Evolutionary conservation across 2,113 vertebrate species (phyloP), one percentile per base, ranked within the genome.

Genomic region (Corythaixoides concolor): DNA sequence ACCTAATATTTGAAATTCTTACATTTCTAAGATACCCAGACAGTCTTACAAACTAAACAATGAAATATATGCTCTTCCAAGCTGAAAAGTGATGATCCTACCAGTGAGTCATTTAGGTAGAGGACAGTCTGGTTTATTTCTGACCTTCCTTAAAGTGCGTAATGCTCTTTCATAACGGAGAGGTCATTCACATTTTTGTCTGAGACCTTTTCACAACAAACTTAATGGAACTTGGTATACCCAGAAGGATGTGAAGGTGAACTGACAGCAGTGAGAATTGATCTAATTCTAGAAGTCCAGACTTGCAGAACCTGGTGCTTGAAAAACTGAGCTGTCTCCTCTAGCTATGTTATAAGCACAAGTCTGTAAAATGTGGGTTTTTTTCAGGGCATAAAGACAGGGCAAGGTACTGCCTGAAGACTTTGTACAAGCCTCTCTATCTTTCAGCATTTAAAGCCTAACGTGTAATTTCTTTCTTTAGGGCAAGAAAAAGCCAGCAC

Each of bases 401-500:
- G 35, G 67, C 47, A 47, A 68, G 60, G 47, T 58, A 39, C 50
- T 88, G 88, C 73, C 87, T n/a, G 26, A 89, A 75, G 85, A 91
- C 78, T 93, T 72, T 17, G 37, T 62, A 39, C 21, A 41, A 74
- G 17, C 50, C 69, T 72, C 49, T 88, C 13, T 63, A 16, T 83
- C 84, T 94, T 88, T 52, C 74, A 74, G 66, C 52, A 50, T 72
- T 90, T 83, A 92, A 89, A 95, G 85, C 58, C 32, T 58, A 91
- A 79, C 4, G 6, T 88, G 45, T 91, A 70, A 69, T 92, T 96
- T 93, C 41, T 80, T 88, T 63, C 82, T 90, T 80, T 70, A 81
- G 75, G 85, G 88, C 74, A 97, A 89, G 76, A 85, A 87, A 96
- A 93, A 78, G 33, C 39, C 64, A 92, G 37, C 33, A 63, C 50